Base-by-base conservation (phyloP, 1,140 invertebrate species). In the Acromyrmex heyeri region DNA sequence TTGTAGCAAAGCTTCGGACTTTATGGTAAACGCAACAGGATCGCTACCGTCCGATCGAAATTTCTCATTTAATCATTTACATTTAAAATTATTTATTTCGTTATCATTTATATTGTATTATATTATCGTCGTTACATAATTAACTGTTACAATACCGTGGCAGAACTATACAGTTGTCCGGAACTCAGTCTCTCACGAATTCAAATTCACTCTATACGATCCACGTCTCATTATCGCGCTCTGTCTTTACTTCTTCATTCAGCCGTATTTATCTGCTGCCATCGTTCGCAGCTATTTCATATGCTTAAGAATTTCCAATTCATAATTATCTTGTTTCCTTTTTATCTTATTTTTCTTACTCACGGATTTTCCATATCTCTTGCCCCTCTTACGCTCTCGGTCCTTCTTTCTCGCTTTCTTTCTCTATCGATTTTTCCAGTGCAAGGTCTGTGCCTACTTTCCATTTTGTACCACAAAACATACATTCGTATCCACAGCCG, bases 41-140 rank as follows among this genome's bases (percentile, higher is more conserved):
- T 44, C 67, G 34, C 69, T n/a, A 62, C 79, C 69, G 69, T 83
- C 55, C 48, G 59, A 5, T 61, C 69, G 24, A 83, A 75, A 75
- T 75, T 57, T 75, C 30, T 44, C 55, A 75, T 75, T 83, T 83
- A 83, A 50, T 34, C 14, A 18, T 83, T 83, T 16, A n/a, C 69
- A 88, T 88, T 93, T 92, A 88, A 91, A 91, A 86, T 92, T 89
- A 89, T 78, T 89, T 91, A 75, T 73, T 77, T 90, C 14, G 38
- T 87, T 85, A 87, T 92, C 92, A 91, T 76, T 91, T 89, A 90
- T 94, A 93, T 88, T 91, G 89, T 92, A 92, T 94, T 93, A 94
- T 94, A 93, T 93, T 93, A 94, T 94, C 92, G 91, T 92, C 92
- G 91, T 94, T 95, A 94, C 91, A 93, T 93, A 95, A 94, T 94